Base-by-base conservation (phyloP, 2,888 invertebrate species). In the Eulithis testata region DNA sequence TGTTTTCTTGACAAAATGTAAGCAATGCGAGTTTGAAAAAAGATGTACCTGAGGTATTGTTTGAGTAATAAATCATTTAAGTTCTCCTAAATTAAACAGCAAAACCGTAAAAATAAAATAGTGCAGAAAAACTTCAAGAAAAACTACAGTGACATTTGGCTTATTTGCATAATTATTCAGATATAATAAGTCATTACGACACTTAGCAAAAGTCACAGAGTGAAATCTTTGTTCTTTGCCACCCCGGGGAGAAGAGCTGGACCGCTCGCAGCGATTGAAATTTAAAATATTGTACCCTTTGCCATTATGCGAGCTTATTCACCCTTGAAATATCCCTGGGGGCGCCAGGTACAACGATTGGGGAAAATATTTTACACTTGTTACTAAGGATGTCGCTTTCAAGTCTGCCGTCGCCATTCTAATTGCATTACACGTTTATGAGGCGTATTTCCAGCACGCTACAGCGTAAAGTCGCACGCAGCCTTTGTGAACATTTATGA, bases 281-380 rank as follows among this genome's bases (percentile, higher is more conserved):
- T 93, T 93, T 93, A 92, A 93, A 93, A 93, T 93, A 93, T 93
- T 92, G 91, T 93, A 93, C 93, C 92, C 92, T 91, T 93, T 92
- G 91, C 93, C 90, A 93, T 93, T 93, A 93, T 93, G 88, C 91
- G 87, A 89, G 93, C 92, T 93, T 92, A 92, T 92, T 92, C 93
- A 93, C 93, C 93, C 93, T 91, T 93, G 93, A 93, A 93, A 93
- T 93, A 93, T 93, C 93, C 93, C 93, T 87, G 91, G 93, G 91
- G 92, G 87, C 83, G 87, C 87, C 92, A 92, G 93, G 92, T 92
- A 91, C 91, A 81, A 84, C 89, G 90, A 91, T 91, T 90, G 91
- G 92, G 92, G 91, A 91, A 92, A 91, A 92, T 92, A 93, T 91
- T 92, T 92, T 93, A 92, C 93, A 93, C 93, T 93, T 93, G 93